Base-by-base conservation (phyloP, 2,888 invertebrate genomes). In the Celastrina argiolus region DNA sequence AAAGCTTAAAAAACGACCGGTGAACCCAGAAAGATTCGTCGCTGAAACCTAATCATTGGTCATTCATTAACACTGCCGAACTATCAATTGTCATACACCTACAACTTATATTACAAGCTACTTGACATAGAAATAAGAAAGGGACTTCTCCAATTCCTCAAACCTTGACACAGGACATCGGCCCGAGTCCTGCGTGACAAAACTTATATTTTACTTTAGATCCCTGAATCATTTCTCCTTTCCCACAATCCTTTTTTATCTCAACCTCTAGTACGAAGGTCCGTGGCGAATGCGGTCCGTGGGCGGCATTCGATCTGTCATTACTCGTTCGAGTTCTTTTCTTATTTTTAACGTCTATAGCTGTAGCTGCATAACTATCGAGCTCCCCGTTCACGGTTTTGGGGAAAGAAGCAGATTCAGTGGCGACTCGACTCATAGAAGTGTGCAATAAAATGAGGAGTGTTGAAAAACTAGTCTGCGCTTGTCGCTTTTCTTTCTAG, bases 161-260 rank as follows among this genome's bases (percentile, higher is more conserved):
- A 51, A 10, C 51, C 51, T 51, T 22, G 22, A 51, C 5, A 22
- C 22, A 12, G 22, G 22, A 16, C 45, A 45, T 45, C 18, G 45
- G 18, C 45, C 18, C 45, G 6, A 22, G 18, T 51, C 51, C 22
- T 3, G 22, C 22, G 22, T 51, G 18, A 18, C 22, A 51, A 22
- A 34, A 39, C 36, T 7, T 18, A 39, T 39, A 22, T 22, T 61
- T 61, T 22, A 22, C 61, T 61, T 22, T 12, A 14, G 39, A 34
- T 14, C 22, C 39, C 61, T 61, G 39, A 36, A 39, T 39, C 36
- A 61, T 61, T 36, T 36, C 39, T 61, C 22, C 8, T 34, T 61
- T 61, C 61, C 61, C 61, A 61, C 61, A 61, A 61, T 61, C 39
- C 61, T 61, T 61, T 61, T 61, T 61, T 61, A 61, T n/a, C 61